A percentile compares a stretch with the other conserved stretches of the same genome.
Evolutionary conservation across 2,888 invertebrate species (phyloP).

Genomic region (Mythimna albipuncta): DNA sequence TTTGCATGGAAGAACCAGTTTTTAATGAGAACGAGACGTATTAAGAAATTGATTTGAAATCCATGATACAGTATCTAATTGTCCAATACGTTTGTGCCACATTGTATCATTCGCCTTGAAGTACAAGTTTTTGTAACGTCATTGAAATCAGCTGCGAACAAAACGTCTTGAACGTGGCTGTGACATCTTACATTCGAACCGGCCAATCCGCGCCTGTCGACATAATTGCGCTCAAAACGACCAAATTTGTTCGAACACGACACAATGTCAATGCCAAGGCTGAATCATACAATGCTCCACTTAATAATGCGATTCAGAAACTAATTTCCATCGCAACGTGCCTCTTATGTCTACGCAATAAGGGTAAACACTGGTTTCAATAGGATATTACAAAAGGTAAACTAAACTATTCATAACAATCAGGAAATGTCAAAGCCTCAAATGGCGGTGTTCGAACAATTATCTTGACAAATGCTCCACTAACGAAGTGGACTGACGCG

Average conservation of each 20-base stretch:
- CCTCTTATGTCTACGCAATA: conserved; percentile 56
- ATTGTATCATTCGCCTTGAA: conserved; percentile 45
- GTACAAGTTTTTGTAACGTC: conserved; percentile 28
- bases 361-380: conserved; percentile 47
- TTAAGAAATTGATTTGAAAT: conserved; percentile 25
- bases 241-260: conserved; percentile 75
- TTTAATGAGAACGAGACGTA: conserved; percentile 35
- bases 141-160: conserved; percentile 41
- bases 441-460: conserved; percentile 82
- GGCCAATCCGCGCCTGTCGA: conserved; percentile 49
- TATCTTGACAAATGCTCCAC: conserved; percentile 87
- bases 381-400: conserved; percentile 50
- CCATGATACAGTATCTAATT: conserved; percentile 27
- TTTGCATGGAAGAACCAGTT: conserved; percentile 24
- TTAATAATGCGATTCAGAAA: conserved; percentile 58
- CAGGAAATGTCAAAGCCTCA: conserved; percentile 82
- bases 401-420: conserved; percentile 74
- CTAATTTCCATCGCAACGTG: conserved; percentile 51
- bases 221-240: conserved; percentile 72
- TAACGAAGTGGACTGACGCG: conserved; percentile 82
- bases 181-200: conserved; percentile 31
- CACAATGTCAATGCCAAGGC: conserved; percentile 84
- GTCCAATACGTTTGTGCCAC: conserved; percentile 25
- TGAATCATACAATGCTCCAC: conserved; percentile 59
- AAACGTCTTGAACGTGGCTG: conserved; percentile 34